Base-by-base conservation (phyloP, 2,113 vertebrate genomes). In the Etia nguti region DNA sequence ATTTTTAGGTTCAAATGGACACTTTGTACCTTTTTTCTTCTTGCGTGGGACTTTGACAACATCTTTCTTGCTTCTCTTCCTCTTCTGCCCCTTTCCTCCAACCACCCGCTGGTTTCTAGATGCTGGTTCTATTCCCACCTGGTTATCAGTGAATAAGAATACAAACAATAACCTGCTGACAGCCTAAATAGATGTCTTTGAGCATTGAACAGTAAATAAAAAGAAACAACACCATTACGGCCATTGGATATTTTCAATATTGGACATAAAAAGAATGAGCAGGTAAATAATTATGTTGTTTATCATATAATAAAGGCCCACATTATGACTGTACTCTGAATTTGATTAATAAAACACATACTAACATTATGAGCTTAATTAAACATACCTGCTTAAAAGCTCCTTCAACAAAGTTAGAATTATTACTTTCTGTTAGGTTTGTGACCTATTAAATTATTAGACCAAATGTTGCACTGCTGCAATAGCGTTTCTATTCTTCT, bases 1-100 rank as follows among this genome's bases (percentile, higher is more conserved):
- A 6, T 26, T 8, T 65, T 29, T 13, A 11, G 10, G 16, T 2
- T 75, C 0, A 60, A 15, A 50, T 20, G 6, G 6, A 16, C 56
- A 8, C 2, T 1, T 4, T 15, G 2, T 54, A 95, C 95, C 93
- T 92, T 92, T 95, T 43, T 82, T 95, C 85, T 92, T 95, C 84
- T 88, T 95, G 81, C 84, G 92, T 31, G 91, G 70, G 20, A 29
- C 24, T 77, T 90, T 95, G 34, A 91, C 84, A 1, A 85, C 83
- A 24, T 95, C 92, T 80, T 94, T 94, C 84, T 90, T 95, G 55
- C 0, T 79, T 55, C 91, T 94, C 73, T 91, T 95, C 82, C 95
- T 93, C 82, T 90, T 95, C 65, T 88, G 93, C 26, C 24, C 81
- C 81, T 92, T 96, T 34, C 95, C 95, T 83, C 95, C 95, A 4